A percentile compares a stretch with the other conserved stretches of the same genome.
Evolutionary conservation across 2,888 invertebrate species (phyloP).

Genomic region (Lasioglossum calceatum): DNA sequence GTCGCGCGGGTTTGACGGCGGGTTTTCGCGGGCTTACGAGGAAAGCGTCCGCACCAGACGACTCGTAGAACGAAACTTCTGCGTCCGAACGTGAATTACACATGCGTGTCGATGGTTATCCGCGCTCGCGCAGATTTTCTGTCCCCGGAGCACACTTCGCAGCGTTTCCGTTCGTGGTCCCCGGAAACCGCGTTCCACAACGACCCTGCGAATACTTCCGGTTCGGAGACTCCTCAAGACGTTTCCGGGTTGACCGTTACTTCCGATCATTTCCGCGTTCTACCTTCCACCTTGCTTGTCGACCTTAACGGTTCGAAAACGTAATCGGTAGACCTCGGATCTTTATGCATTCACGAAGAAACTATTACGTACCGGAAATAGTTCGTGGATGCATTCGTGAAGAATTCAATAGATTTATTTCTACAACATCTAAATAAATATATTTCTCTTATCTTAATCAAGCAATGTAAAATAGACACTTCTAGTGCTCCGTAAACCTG

Average conservation of each 20-base stretch:
- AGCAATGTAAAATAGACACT: too few species aligned
- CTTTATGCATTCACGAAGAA: background rate
- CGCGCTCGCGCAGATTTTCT: constrained; percentile 52
- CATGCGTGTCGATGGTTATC: constrained; percentile 47
- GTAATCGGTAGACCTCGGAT: background rate
- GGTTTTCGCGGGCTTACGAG: constrained; percentile 10
- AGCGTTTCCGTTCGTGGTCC: background rate
- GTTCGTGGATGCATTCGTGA: too few species aligned
- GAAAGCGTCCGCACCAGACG: constrained; percentile 43
- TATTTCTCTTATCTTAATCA: too few species aligned
- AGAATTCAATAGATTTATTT: too few species aligned
- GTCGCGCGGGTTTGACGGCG: background rate
- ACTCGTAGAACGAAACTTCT: constrained; percentile 46
- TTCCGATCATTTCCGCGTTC: background rate
- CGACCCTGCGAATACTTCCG: background rate
- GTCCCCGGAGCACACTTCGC: background rate
- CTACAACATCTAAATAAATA: too few species aligned
- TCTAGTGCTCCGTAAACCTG: too few species aligned
- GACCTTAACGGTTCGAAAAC: background rate
- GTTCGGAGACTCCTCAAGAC: background rate
- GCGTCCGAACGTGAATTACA: constrained; percentile 23
- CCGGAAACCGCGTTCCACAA: background rate
- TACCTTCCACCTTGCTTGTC: background rate
- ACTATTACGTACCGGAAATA: background rate
- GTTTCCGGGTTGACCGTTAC: background rate